A percentile compares a stretch with the other conserved stretches of the same genome.
phyloP scores from a whole-genome alignment of 2,113 vertebrate species.

The Copsychus sechellarum region DNA sequence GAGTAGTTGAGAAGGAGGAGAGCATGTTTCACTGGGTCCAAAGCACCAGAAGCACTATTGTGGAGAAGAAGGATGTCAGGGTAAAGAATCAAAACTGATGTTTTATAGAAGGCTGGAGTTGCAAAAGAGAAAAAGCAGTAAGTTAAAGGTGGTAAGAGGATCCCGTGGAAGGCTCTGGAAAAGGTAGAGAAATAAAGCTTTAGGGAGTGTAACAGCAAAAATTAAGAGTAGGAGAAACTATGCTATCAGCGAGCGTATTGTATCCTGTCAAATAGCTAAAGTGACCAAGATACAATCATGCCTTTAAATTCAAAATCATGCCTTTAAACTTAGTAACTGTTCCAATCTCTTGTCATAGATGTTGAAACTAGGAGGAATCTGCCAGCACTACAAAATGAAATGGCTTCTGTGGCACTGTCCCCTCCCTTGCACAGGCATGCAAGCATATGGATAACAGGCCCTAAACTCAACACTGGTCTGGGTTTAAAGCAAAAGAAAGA shows the following conservation, averaged over 20 bases:
- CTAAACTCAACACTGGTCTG: not conserved
- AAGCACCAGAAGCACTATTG: not conserved
- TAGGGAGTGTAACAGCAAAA: not conserved
- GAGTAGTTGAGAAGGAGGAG: not conserved
- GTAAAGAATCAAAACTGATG: not conserved
- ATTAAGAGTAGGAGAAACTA: not conserved
- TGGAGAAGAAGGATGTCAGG: not conserved
- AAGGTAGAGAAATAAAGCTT: not conserved
- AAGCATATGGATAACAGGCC: fast-evolving
- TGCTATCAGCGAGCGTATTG: not conserved
- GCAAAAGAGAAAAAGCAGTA: not conserved
- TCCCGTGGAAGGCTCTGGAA: not conserved
- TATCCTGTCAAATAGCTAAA: not conserved
- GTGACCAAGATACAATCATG: not conserved
- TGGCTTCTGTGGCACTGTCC: fast-evolving
- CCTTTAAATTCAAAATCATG: not conserved
- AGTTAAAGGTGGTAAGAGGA: not conserved
- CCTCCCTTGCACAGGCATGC: not conserved
- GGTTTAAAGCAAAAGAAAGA: not conserved
- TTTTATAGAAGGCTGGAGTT: not conserved
- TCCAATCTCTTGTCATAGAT: not conserved
- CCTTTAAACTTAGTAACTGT: not conserved
- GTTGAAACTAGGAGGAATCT: not conserved
- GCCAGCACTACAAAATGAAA: not conserved
- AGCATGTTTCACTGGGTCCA: not conserved